Evolutionary conservation across 1,140 invertebrate species (phyloP).

Genomic region (Diorhabda sublineata): DNA sequence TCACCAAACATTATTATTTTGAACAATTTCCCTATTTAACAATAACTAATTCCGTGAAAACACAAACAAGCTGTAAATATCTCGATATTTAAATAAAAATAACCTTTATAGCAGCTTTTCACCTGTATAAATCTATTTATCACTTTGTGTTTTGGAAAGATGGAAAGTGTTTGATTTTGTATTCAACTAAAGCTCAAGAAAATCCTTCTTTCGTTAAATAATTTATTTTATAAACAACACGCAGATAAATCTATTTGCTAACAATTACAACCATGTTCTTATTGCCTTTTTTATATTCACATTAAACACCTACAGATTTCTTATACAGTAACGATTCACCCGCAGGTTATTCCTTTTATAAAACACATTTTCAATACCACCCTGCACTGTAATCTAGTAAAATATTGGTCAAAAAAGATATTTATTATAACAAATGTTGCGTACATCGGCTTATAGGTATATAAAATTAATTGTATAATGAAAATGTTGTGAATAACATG

Average conservation of each 20-base stretch:
- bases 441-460: not conserved
- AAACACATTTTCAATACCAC: not conserved
- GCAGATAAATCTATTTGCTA: constrained; percentile 18
- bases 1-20: constrained; percentile 11
- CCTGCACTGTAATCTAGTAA: not conserved
- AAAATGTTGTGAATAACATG: not conserved
- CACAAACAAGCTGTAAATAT: constrained; percentile 28
- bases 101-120: constrained; percentile 32
- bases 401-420: not conserved
- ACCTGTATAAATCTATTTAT: constrained; percentile 40
- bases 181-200: constrained; percentile 8
- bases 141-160: constrained; percentile 35
- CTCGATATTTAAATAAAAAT: constrained; percentile 21
- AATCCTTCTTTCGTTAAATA: constrained; percentile 8
- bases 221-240: constrained; percentile 19
- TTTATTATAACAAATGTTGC: not conserved
- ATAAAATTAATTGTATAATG: not conserved
- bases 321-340: constrained; percentile 5
- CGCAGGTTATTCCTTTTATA: not conserved
- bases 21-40: not conserved
- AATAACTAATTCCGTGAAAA: not conserved
- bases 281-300: constrained; percentile 13
- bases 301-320: not conserved
- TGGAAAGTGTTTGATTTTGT: constrained; percentile 32
- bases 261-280: constrained; percentile 23